Evolutionary conservation across 2,888 invertebrate species (phyloP).

Genomic region (Liopterus haemorrhoidalis): DNA sequence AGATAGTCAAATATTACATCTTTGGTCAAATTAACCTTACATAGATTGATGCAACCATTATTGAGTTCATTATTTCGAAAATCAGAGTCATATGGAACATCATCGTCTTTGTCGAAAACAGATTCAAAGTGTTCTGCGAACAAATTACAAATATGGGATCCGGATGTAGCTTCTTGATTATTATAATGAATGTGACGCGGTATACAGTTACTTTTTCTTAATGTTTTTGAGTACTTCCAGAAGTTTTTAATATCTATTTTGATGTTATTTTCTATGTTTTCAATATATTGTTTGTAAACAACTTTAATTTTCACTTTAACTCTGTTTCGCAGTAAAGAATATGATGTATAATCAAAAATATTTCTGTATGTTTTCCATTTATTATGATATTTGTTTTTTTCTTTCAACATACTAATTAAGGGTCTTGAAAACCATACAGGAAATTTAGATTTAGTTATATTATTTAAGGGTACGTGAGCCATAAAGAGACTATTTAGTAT

Average conservation of each 20-base stretch:
- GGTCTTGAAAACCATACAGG: slow-evolving; percentile 1
- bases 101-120: neutral
- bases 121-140: slow-evolving; percentile 5
- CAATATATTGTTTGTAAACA: neutral
- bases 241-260: neutral
- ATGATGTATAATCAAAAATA: neutral
- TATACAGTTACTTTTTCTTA: slow-evolving; percentile 1
- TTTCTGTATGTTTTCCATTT: slow-evolving; percentile 1
- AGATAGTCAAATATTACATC: neutral
- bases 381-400: slow-evolving; percentile 1
- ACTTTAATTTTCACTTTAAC: neutral
- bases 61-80: too few relatives aligned
- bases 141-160: neutral
- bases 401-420: slow-evolving; percentile 7
- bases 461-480: neutral
- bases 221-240: slow-evolving; percentile 7
- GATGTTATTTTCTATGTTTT: neutral
- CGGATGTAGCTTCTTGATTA: neutral
- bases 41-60: too few relatives aligned
- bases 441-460: neutral
- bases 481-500: neutral
- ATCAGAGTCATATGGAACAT: too few relatives aligned
- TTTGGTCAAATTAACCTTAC: too few relatives aligned
- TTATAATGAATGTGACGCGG: neutral
- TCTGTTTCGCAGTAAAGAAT: neutral